Evolutionary conservation across 2,113 vertebrate genomes (phyloP).

Genomic region (Sander vitreus): DNA sequence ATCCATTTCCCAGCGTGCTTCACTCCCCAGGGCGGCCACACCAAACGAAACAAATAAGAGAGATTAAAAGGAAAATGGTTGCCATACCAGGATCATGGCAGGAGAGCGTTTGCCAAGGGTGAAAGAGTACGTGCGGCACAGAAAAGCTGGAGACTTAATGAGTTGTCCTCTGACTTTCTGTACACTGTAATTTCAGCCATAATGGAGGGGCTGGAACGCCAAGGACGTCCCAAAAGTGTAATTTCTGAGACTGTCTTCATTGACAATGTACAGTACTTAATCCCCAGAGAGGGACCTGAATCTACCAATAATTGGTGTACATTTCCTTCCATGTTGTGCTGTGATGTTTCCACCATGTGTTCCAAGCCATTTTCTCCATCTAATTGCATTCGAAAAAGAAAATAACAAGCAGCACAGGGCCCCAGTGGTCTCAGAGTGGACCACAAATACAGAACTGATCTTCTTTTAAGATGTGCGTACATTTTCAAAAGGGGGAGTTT

Average conservation of each 20-base stretch:
- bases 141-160: conserved; percentile 18
- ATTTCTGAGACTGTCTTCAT: conserved; percentile 44
- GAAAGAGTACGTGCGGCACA: conserved; percentile 19
- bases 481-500: conserved; percentile 42
- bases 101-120: conserved; percentile 21
- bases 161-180: conserved; percentile 34
- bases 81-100: conserved; percentile 39
- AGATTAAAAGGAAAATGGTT: conserved; percentile 51
- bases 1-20: conserved; percentile 44
- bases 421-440: conserved; percentile 44
- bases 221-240: conserved; percentile 53
- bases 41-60: conserved; percentile 61
- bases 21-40: conserved; percentile 24
- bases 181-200: conserved; percentile 39
- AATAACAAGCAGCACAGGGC: conserved; percentile 45
- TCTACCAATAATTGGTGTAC: conserved; percentile 51
- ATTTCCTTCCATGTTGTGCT: conserved; percentile 56
- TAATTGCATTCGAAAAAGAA: conserved; percentile 64
- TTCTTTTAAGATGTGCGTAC: conserved; percentile 55
- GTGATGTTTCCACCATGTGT: conserved; percentile 62
- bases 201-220: conserved; percentile 44
- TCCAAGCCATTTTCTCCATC: conserved; percentile 67
- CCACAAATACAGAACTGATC: conserved; percentile 51
- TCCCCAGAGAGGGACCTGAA: conserved; percentile 32
- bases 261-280: conserved; percentile 53